These are phyloP conservation scores for Canis aureus DNA, from an alignment of 2,113 vertebrate genomes.

Conservation along the genomic window DNA sequence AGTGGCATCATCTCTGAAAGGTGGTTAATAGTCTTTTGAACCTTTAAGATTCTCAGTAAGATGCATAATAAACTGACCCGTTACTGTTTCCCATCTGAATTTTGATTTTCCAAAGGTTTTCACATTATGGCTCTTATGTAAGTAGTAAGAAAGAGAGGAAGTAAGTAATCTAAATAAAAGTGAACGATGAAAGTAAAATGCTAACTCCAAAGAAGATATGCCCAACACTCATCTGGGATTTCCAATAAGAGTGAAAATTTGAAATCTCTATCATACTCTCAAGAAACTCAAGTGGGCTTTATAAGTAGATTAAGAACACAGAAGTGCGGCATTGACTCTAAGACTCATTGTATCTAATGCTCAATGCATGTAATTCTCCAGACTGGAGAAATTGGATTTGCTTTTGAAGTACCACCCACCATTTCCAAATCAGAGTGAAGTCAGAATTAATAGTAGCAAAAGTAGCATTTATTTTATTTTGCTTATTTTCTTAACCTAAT, in stretches of 20 bases:
- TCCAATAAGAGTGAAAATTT: not conserved
- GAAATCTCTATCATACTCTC: not conserved
- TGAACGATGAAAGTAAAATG: not conserved
- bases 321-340: constrained; percentile 34
- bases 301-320: constrained; percentile 42
- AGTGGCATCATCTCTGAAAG: not conserved
- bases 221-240: not conserved
- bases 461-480: constrained; percentile 23
- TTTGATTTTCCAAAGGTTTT: not conserved
- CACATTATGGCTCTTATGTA: not conserved
- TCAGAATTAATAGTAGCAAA: constrained; percentile 15
- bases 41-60: not conserved
- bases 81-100: not conserved
- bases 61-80: not conserved
- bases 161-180: not conserved
- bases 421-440: constrained; percentile 42
- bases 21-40: not conserved
- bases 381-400: constrained; percentile 25
- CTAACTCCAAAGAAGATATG: not conserved
- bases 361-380: constrained; percentile 8
- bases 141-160: not conserved
- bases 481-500: not conserved
- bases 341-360: not conserved
- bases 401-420: constrained; percentile 36
- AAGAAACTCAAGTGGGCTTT: not conserved